phyloP scores from a whole-genome alignment of 2,113 vertebrate species.

The Centrocercus urophasianus region DNA sequence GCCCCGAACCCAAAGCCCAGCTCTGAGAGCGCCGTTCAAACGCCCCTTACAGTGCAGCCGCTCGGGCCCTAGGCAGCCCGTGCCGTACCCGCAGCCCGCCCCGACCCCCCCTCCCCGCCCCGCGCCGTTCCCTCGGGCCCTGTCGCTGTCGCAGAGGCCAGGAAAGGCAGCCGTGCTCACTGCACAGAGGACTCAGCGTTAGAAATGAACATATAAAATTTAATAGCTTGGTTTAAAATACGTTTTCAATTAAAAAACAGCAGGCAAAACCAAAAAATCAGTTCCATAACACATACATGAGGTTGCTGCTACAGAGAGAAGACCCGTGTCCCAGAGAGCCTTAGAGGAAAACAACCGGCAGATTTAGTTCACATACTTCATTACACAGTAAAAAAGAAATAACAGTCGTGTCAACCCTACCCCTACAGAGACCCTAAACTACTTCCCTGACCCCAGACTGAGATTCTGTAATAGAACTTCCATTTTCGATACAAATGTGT shows the following conservation, averaged over 20 bases:
- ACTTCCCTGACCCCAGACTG: slow-evolving; percentile 73
- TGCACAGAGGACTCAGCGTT: slow-evolving; percentile 35
- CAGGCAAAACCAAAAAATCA: slow-evolving; percentile 43
- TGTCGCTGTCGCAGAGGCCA: too few species aligned
- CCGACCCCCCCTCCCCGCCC: too few species aligned
- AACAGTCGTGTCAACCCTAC: slow-evolving; percentile 33
- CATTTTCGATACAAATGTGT: slow-evolving; percentile 53
- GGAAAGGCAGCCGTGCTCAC: background rate
- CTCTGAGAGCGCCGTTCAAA: too few species aligned
- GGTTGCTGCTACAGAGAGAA: slow-evolving; percentile 66
- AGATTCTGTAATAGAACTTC: slow-evolving; percentile 66
- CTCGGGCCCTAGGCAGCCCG: too few species aligned
- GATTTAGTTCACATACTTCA: slow-evolving; percentile 76
- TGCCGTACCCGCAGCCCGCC: too few species aligned
- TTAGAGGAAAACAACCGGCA: slow-evolving; percentile 63
- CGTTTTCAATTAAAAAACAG: slow-evolving; percentile 76
- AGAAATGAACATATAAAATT: slow-evolving; percentile 84
- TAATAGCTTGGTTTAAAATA: slow-evolving; percentile 81
- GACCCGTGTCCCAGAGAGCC: slow-evolving; percentile 73
- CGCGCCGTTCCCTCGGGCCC: too few species aligned
- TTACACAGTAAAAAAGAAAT: slow-evolving; percentile 60
- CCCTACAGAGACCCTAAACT: slow-evolving; percentile 60
- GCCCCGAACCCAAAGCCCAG: too few species aligned
- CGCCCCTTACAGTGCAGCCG: too few species aligned
- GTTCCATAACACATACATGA: slow-evolving; percentile 70